phyloP scores from a whole-genome alignment of 2,888 invertebrate genomes.

The Acronicta leporina region DNA sequence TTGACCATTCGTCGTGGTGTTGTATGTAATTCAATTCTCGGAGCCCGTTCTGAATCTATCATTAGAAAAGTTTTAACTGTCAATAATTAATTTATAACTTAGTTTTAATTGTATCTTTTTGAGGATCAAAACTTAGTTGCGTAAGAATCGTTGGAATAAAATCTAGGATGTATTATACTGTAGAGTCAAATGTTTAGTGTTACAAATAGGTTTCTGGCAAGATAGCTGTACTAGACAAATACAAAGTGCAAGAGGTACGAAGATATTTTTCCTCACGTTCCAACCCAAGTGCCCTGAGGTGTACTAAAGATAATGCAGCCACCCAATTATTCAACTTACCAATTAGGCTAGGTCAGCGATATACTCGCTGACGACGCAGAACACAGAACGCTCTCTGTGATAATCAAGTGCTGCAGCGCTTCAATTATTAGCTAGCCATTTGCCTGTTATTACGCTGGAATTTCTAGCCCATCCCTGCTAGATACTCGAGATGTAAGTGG shows the following conservation, averaged over 20 bases:
- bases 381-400: constrained; percentile 22
- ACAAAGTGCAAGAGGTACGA: neutral
- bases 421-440: constrained; percentile 57
- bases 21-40: constrained; percentile 57
- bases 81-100: constrained; percentile 50
- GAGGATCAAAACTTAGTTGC: constrained; percentile 24
- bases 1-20: constrained; percentile 42
- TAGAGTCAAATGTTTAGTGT: too few relatives aligned
- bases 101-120: constrained; percentile 30
- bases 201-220: neutral
- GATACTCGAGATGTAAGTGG: constrained; percentile 49
- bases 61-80: constrained; percentile 47
- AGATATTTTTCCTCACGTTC: constrained; percentile 4
- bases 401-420: constrained; percentile 52
- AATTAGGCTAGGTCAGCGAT: constrained; percentile 40
- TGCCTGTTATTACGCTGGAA: constrained; percentile 54
- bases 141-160: constrained; percentile 19
- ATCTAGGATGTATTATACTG: neutral
- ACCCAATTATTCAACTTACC: constrained; percentile 32
- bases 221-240: neutral
- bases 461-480: constrained; percentile 51
- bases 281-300: constrained; percentile 14
- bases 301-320: constrained; percentile 30
- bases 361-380: constrained; percentile 18
- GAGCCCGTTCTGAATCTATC: constrained; percentile 46